Percentiles rank a stretch among this genome's conserved stretches.
These are phyloP conservation scores for Ramazzottius varieornatus DNA, from an alignment of 2,888 invertebrate species.

Conservation along the genomic window DNA sequence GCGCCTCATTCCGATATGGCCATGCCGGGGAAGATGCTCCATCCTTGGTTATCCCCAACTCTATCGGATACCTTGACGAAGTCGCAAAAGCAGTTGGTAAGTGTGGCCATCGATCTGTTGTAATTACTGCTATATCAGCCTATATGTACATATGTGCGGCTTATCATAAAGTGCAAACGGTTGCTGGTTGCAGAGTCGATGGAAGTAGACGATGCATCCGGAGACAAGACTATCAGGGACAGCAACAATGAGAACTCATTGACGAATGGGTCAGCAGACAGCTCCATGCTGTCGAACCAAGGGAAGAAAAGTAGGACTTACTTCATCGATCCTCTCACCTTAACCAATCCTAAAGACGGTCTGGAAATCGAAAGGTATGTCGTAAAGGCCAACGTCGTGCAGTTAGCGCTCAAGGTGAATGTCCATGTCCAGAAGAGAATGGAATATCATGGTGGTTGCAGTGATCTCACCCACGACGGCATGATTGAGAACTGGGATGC, in stretches of 20 bases:
- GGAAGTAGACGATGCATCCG: neutral
- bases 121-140: neutral
- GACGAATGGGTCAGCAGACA: neutral
- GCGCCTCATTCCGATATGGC: neutral
- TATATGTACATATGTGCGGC: neutral
- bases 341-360: neutral
- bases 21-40: constrained; percentile 1
- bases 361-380: neutral
- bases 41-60: neutral
- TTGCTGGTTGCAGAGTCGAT: neutral
- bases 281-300: neutral
- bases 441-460: too few species aligned
- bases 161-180: neutral
- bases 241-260: neutral
- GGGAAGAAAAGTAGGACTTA: neutral
- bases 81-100: neutral
- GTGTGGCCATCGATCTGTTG: neutral
- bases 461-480: neutral
- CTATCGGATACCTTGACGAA: neutral
- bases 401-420: too few species aligned
- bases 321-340: neutral
- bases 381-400: neutral
- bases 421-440: too few species aligned
- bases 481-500: neutral
- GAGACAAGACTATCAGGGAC: neutral